A percentile compares a stretch with the other conserved stretches of the same genome.
Evolutionary conservation across 2,888 invertebrate species (phyloP).

Genomic region (Tiliacea aurago): DNA sequence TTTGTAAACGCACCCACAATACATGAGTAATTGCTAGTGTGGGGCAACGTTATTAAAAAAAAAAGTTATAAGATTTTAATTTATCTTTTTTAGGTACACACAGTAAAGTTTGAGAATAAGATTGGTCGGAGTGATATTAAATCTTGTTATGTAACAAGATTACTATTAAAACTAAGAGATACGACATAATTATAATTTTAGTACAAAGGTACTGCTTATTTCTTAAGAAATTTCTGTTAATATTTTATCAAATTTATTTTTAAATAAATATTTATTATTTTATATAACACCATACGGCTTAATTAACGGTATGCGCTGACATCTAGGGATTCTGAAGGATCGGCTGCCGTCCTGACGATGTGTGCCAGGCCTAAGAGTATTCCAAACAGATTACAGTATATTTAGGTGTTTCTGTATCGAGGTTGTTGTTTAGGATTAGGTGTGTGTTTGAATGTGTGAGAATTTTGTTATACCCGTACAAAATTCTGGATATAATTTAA

Average conservation of each 20-base stretch:
- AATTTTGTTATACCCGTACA: too few species aligned
- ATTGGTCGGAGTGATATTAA: too few species aligned
- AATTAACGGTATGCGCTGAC: background rate
- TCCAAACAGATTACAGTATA: constrained; percentile 71
- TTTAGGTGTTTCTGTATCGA: constrained; percentile 62
- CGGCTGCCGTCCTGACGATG: background rate
- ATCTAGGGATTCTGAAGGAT: background rate
- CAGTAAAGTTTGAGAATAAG: too few species aligned
- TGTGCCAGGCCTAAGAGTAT: constrained; percentile 67
- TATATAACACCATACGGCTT: background rate
- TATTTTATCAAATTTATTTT: background rate
- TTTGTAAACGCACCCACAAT: too few species aligned
- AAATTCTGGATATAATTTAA: background rate
- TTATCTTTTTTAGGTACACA: background rate
- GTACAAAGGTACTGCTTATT: too few species aligned
- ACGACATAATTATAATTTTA: too few species aligned
- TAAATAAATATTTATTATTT: background rate
- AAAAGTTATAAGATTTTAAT: background rate
- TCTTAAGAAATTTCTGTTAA: too few species aligned
- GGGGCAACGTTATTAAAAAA: too few species aligned
- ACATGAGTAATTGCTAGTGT: too few species aligned
- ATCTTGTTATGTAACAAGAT: too few species aligned
- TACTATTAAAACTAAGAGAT: too few species aligned
- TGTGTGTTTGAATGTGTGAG: background rate
- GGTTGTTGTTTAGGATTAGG: background rate